Evolutionary conservation across 23 tunicate species (phyloP).

Genomic region (Oikopleura albicans): DNA sequence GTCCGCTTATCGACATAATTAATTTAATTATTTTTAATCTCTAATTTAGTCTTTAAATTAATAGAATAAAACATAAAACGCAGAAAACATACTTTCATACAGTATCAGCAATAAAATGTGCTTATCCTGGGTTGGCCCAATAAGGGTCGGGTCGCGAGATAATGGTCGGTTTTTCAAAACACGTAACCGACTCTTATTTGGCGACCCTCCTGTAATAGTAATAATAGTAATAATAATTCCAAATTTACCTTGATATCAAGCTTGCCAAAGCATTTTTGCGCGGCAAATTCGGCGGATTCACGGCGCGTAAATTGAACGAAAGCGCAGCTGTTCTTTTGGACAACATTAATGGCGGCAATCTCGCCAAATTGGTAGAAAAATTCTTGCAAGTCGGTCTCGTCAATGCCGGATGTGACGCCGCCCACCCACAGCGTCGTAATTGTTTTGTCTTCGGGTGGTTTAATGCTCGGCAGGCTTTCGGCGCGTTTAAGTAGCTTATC

Average conservation of each 20-base stretch:
- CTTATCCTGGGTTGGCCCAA: too few species aligned
- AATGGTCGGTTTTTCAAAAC: too few species aligned
- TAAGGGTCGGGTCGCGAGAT: too few species aligned
- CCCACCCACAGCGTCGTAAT: slow-evolving; percentile 86
- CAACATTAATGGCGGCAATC: slow-evolving; percentile 60
- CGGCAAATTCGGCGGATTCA: slow-evolving; percentile 64
- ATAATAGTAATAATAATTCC: too few species aligned
- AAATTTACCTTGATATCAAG: slow-evolving; percentile 47
- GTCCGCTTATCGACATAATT: too few species aligned
- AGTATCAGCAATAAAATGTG: too few species aligned
- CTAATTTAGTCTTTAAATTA: too few species aligned
- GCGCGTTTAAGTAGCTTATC: slow-evolving; percentile 58
- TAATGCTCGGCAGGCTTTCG: slow-evolving; percentile 26
- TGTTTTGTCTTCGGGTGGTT: slow-evolving; percentile 71
- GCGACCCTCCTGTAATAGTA: too few species aligned
- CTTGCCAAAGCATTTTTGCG: slow-evolving; percentile 57
- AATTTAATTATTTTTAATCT: too few species aligned
- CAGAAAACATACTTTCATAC: too few species aligned
- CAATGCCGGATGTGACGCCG: slow-evolving; percentile 38
- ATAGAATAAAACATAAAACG: too few species aligned
- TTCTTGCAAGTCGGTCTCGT: slow-evolving; percentile 54
- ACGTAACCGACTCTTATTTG: too few species aligned
- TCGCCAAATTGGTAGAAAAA: slow-evolving; percentile 96
- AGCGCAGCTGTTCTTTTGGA: slow-evolving; percentile 66
- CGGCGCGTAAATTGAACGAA: slow-evolving; percentile 84